Conservation (phyloP, 2,113 vertebrate species). For the Motacilla alba region DNA sequence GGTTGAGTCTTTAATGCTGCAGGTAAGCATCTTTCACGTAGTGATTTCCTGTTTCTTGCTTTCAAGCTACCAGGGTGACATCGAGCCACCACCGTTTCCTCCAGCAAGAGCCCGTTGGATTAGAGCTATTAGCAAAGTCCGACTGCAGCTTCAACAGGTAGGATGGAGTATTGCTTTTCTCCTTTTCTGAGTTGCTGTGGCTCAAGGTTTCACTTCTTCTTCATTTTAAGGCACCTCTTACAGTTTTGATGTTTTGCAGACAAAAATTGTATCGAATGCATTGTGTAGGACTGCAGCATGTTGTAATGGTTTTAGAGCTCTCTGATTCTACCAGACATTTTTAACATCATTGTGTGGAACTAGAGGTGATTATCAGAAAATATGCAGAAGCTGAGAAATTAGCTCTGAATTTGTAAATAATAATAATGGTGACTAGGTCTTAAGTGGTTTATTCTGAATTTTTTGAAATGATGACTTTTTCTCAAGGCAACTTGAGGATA, state of each 20-base stretch:
- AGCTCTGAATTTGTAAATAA: not conserved
- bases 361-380: not conserved
- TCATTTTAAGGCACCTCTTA: not conserved
- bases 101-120: constrained; percentile 88
- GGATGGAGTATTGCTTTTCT: not conserved
- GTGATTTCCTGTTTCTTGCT: constrained; percentile 15
- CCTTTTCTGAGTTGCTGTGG: not conserved
- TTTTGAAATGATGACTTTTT: not conserved
- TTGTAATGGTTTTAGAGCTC: not conserved
- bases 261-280: not conserved
- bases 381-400: not conserved
- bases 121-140: constrained; percentile 93
- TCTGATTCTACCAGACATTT: not conserved
- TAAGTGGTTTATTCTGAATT: not conserved
- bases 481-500: constrained; percentile 10
- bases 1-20: not conserved
- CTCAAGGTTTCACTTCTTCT: not conserved
- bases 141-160: constrained; percentile 92
- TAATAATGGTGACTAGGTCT: not conserved
- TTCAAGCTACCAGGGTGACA: constrained; percentile 71
- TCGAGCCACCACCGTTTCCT: constrained; percentile 77
- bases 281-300: not conserved
- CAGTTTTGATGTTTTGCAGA: not conserved
- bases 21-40: not conserved
- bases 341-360: not conserved